phyloP scores from a whole-genome alignment of 2,113 vertebrate genomes.

The Tricholaema leucomelas region DNA sequence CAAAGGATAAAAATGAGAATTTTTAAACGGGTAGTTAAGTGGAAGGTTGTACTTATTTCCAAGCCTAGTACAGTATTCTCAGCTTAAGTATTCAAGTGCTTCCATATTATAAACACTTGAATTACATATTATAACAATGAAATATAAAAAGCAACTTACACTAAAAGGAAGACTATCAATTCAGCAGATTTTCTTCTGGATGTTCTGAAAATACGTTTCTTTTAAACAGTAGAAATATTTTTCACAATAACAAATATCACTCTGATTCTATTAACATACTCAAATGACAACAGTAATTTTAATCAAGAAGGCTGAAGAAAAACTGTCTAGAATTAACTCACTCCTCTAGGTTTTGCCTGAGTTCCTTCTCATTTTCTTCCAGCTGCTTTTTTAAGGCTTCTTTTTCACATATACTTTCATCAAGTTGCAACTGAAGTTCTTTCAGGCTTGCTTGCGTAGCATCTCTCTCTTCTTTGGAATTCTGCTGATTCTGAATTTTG shows the following conservation, averaged over 20 bases:
- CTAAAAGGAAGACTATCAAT: not conserved
- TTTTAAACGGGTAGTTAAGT: not conserved
- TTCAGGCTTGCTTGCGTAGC: conserved; percentile 74
- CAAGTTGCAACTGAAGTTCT: conserved; percentile 78
- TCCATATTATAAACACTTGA: not conserved
- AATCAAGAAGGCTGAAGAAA: not conserved
- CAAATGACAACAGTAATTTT: not conserved
- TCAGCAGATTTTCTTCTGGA: not conserved
- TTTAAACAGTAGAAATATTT: not conserved
- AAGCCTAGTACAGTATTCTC: not conserved
- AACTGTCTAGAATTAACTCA: conserved; percentile 71
- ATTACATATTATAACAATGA: not conserved
- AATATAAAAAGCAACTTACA: not conserved
- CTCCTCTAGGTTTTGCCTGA: conserved; percentile 90
- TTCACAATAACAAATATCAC: not conserved
- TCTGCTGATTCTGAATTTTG: conserved; percentile 77
- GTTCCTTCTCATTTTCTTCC: conserved; percentile 84
- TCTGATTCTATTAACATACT: not conserved
- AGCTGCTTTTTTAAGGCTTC: conserved; percentile 79
- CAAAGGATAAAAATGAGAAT: not conserved
- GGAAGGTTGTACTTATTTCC: not conserved
- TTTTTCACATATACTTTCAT: conserved; percentile 77
- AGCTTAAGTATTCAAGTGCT: not conserved
- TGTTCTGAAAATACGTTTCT: not conserved
- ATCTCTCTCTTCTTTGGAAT: conserved; percentile 79